These are phyloP conservation scores for Tenebrio molitor DNA, from an alignment of 1,140 invertebrate species.

Conservation along the genomic window DNA sequence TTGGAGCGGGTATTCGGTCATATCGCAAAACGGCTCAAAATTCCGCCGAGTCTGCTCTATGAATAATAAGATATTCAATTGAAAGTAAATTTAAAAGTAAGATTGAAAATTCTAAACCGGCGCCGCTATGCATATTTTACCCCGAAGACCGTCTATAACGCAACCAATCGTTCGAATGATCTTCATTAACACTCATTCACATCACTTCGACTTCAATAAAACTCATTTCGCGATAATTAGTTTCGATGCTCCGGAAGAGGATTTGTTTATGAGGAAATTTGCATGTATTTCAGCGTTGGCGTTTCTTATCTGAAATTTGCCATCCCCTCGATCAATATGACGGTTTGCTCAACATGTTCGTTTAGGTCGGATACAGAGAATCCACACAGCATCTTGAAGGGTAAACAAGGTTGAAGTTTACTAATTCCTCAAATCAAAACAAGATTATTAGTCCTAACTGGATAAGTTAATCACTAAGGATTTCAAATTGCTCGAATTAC, in stretches of 20 bases:
- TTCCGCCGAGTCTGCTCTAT: conserved; percentile 48
- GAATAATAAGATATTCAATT: conserved; percentile 59
- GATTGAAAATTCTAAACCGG: conserved; percentile 48
- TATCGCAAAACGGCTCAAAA: not conserved
- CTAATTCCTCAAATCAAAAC: conserved; percentile 53
- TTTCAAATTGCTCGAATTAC: conserved; percentile 42
- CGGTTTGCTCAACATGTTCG: conserved; percentile 48
- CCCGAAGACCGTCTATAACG: too few relatives aligned
- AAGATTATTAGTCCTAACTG: conserved; percentile 52
- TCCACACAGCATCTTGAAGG: conserved; percentile 35
- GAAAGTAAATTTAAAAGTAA: conserved; percentile 56
- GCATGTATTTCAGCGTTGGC: conserved; percentile 42
- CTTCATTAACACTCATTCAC: too few relatives aligned
- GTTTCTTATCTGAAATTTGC: conserved; percentile 27
- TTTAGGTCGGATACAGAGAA: conserved; percentile 30
- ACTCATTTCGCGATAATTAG: conserved; percentile 9
- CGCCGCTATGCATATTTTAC: not conserved
- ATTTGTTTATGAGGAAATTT: conserved; percentile 49
- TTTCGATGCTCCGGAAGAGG: not conserved
- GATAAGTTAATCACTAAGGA: conserved; percentile 49
- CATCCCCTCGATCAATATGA: conserved; percentile 43
- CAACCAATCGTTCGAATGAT: not conserved
- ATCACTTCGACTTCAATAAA: not conserved
- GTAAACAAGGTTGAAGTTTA: conserved; percentile 50
- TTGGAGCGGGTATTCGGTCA: conserved; percentile 40